A percentile compares a stretch with the other conserved stretches of the same genome.
phyloP scores from a whole-genome alignment of 2,113 vertebrate genomes.

The Coracopsis vasa region DNA sequence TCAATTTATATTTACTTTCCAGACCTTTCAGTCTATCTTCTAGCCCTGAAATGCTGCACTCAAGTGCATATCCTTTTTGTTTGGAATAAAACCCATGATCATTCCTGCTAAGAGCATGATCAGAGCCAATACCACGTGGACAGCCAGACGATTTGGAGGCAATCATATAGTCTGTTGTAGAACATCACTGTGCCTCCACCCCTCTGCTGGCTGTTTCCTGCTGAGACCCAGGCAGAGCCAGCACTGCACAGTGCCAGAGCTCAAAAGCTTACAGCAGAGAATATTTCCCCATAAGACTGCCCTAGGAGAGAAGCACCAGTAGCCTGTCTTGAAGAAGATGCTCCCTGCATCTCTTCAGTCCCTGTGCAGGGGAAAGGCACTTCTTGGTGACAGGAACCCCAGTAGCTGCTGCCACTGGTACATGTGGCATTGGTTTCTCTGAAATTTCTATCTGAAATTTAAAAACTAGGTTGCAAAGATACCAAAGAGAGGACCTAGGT shows the following conservation, averaged over 20 bases:
- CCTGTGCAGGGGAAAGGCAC: background rate
- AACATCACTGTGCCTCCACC: background rate
- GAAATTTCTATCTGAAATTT: background rate
- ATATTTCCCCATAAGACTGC: background rate
- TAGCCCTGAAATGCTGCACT: background rate
- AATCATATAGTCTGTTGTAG: background rate
- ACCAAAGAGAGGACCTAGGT: background rate
- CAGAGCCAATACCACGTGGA: background rate
- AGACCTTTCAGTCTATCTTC: background rate
- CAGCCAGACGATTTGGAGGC: background rate
- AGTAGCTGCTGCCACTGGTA: background rate
- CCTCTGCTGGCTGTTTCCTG: background rate
- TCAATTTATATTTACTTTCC: background rate
- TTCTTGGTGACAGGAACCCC: background rate
- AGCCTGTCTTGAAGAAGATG: background rate
- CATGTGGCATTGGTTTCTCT: background rate
- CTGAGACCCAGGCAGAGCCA: background rate
- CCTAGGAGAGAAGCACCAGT: background rate
- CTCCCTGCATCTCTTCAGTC: background rate
- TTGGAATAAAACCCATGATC: fast-evolving
- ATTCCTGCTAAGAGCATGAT: background rate
- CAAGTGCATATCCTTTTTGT: background rate
- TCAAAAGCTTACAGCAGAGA: background rate
- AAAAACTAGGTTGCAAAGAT: background rate
- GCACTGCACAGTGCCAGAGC: background rate